phyloP scores from a whole-genome alignment of 2,797 vertebrate species.

The Trachops cirrhosus region DNA sequence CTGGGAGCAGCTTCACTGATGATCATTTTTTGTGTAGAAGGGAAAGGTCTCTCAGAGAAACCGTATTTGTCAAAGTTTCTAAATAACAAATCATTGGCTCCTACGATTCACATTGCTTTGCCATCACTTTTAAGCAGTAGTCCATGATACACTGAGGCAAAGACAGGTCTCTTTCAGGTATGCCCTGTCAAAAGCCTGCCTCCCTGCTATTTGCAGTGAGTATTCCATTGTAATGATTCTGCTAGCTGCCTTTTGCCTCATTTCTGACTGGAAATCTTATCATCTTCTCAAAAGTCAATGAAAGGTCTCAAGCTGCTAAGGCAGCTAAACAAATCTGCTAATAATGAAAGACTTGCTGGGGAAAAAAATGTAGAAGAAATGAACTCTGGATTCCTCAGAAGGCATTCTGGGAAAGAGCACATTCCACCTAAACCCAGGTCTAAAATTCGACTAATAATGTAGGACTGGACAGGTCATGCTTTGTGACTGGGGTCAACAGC shows the following conservation, averaged over 20 bases:
- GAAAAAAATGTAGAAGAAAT: background rate
- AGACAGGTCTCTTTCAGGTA: background rate
- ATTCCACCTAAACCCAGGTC: background rate
- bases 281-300: background rate
- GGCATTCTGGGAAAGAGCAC: background rate
- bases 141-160: background rate
- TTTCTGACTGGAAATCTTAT: constrained; percentile 5
- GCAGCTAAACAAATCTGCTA: background rate
- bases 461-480: background rate
- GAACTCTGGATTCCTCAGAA: background rate
- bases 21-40: constrained; percentile 65
- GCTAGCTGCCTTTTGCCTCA: background rate
- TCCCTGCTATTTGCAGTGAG: background rate
- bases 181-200: background rate
- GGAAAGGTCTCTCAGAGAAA: constrained; percentile 38
- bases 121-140: background rate
- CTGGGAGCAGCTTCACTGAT: background rate
- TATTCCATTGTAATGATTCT: background rate
- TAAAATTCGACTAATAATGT: background rate
- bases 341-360: background rate
- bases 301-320: constrained; percentile 5
- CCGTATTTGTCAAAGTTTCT: background rate
- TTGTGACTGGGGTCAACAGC: background rate
- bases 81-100: constrained; percentile 62
- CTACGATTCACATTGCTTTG: background rate